phyloP scores from a whole-genome alignment of 2,888 invertebrate genomes.

The Cephus pygmeus region DNA sequence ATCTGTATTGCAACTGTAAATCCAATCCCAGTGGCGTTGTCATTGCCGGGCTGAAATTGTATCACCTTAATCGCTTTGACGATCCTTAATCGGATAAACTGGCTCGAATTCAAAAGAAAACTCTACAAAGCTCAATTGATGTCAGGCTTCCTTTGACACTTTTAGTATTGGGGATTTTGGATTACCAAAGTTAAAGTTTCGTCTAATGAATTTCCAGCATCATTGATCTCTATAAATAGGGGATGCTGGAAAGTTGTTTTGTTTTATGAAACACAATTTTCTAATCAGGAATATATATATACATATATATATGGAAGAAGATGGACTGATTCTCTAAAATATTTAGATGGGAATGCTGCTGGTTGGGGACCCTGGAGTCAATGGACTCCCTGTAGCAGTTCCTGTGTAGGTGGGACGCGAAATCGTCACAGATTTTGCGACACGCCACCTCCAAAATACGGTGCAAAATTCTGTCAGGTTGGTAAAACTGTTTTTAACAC shows the following conservation, averaged over 20 bases:
- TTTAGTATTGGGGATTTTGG: neutral
- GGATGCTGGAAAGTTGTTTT: too few relatives aligned
- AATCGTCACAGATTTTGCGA: slow-evolving; percentile 90
- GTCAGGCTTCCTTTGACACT: neutral
- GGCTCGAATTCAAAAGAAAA: neutral
- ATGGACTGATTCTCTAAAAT: neutral
- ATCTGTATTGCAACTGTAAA: neutral
- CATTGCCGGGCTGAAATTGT: neutral
- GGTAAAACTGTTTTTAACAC: slow-evolving; percentile 32
- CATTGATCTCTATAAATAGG: neutral
- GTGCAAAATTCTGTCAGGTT: slow-evolving; percentile 90
- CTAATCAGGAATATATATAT: too few relatives aligned
- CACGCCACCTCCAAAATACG: slow-evolving; percentile 87
- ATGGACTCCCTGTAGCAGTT: slow-evolving; percentile 87
- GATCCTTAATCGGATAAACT: neutral
- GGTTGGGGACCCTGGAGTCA: slow-evolving; percentile 84
- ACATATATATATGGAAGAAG: too few relatives aligned
- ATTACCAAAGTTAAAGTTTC: neutral
- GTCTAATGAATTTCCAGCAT: neutral
- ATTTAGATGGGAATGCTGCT: slow-evolving; percentile 79
- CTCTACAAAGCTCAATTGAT: neutral
- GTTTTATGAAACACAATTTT: too few relatives aligned
- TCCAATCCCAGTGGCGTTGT: neutral
- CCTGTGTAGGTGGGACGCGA: slow-evolving; percentile 81
- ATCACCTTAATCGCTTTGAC: neutral